These are phyloP conservation scores for Hypanus sabinus DNA, from an alignment of 2,113 vertebrate species.

Conservation along the genomic window DNA sequence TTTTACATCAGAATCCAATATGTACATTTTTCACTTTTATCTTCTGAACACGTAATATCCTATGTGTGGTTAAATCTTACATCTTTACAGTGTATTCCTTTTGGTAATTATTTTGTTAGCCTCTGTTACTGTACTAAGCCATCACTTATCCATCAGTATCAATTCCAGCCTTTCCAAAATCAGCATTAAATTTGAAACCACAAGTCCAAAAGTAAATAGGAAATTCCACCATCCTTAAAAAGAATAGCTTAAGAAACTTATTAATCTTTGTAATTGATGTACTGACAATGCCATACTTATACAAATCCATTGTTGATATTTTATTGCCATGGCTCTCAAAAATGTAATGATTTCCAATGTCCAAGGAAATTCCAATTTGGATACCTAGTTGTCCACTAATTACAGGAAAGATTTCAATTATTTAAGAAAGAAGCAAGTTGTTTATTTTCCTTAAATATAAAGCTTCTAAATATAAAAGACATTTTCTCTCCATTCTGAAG, in stretches of 20 bases:
- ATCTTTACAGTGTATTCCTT: not conserved
- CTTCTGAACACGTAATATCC: not conserved
- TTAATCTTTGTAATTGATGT: not conserved
- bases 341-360: not conserved
- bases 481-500: not conserved
- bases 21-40: not conserved
- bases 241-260: not conserved
- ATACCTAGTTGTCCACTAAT: not conserved
- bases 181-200: not conserved
- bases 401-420: not conserved
- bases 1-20: not conserved
- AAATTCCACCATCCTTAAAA: not conserved
- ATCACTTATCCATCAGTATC: not conserved
- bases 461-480: constrained; percentile 7
- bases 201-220: not conserved
- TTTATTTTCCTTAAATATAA: constrained; percentile 8
- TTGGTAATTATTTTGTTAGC: not conserved
- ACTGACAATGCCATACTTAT: not conserved
- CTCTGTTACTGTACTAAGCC: too few species aligned
- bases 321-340: not conserved
- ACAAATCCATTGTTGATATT: not conserved
- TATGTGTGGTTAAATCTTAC: too few species aligned
- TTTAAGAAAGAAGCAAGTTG: not conserved
- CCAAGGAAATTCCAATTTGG: not conserved
- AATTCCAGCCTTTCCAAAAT: not conserved